Base-by-base conservation (phyloP, 2,797 vertebrate species). In the Huso huso region DNA sequence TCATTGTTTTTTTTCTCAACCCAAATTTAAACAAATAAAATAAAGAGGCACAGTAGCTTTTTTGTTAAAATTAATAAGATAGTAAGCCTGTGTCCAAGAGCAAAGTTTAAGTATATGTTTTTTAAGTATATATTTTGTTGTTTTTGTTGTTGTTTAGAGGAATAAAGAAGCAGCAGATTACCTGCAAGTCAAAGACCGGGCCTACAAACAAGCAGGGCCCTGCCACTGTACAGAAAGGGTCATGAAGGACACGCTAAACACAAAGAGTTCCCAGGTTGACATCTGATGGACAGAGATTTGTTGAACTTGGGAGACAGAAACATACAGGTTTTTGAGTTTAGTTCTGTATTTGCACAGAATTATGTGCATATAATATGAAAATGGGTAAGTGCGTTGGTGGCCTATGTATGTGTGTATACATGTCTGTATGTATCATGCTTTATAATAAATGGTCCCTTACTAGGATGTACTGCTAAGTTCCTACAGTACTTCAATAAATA, bases 261-360 rank as follows among this genome's bases (percentile, higher is more conserved):
- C 49, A 15, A 67, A 51, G 18, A 66, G 65, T 55, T 48, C 49
- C 23, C 64, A 62, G 52, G 23, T 60, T 63, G 13, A 61, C 51
- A 68, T 68, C 61, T 68, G 67, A 53, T 63, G 60, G 61, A 63
- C 53, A 63, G 52, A 52, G 67, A 68, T 51, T 57, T 68, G n/a
- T 12, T 18, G 48, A 1, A n/a, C 7, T 48, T 3, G 18, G n/a
- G 18, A 62, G 12, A 7, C 37, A 49, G 12, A 63, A 4, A 58
- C 12, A 58, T 7, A n/a, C 7, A 58, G 55, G 6, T n/a, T 6
- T 58, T 7, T 58, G 7, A n/a, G 7, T 58, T n/a, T n/a, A 58
- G 55, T 58, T 58, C 55, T n/a, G 10, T 37, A 37, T 37, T 18
- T 37, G 37, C 37, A 37, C 37, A 37, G 37, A 37, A 37, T 37